Base-by-base conservation (phyloP, 2,888 invertebrate genomes). In the Drosophila quinaria region DNA sequence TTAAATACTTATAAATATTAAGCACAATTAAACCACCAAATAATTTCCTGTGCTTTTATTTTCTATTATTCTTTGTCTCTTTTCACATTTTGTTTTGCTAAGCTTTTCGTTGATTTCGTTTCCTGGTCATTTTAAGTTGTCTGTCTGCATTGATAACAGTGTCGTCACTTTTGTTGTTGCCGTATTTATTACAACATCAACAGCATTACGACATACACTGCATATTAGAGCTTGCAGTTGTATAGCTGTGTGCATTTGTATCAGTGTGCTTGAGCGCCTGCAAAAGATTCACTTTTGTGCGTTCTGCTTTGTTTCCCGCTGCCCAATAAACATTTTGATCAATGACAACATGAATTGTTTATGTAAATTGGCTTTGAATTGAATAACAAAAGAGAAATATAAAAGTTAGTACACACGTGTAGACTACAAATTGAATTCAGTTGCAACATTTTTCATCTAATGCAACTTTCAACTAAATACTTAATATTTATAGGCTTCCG, bases 131-230 rank as follows among this genome's bases (percentile, higher is more conserved):
- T 73, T 73, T 31, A 63, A 58, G 75, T 56, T 66, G 46, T 31
- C 49, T 64, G 71, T 62, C 66, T 80, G 77, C 60, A 70, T 80
- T 82, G 88, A 82, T 86, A 85, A 68, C 69, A 69, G 42, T 74
- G 67, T 72, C 65, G 61, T 67, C 72, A 65, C 49, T 69, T 37
- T 46, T 55, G 55, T 33, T 47, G 59, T 31, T 60, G 86, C 41
- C 44, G 65, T 76, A 68, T 74, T 80, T 80, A 80, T 90, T 90
- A 90, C 89, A 87, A 90, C 87, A 86, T 90, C 89, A 80, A 77
- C 81, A 74, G 55, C 78, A 83, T 85, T 85, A 89, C 90, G 90
- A 89, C 78, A 90, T 88, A 70, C 69, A 49, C 69, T 82, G 69
- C 75, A 68, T 70, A 56, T 82, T 81, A 70, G 62, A 74, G 85